Evolutionary conservation across 2,888 invertebrate genomes (phyloP).

Genomic region (Meiosimyza decipiens): DNA sequence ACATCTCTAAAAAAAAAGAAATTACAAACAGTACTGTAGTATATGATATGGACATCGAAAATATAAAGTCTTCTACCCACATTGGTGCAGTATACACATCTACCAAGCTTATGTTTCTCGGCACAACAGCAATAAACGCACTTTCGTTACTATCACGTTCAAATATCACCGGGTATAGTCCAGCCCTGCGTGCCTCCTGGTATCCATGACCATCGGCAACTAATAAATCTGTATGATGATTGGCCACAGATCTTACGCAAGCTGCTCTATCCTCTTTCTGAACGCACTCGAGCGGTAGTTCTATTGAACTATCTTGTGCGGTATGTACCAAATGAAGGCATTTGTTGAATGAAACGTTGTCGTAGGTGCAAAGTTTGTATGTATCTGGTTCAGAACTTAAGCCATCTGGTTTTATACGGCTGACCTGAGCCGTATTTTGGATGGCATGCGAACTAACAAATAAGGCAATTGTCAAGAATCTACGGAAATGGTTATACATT

Average conservation of each 20-base stretch:
- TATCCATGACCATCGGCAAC: conserved; percentile 44
- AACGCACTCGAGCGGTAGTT: conserved; percentile 40
- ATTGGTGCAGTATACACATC: conserved; percentile 42
- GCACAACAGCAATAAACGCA: conserved; percentile 46
- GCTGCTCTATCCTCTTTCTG: conserved; percentile 29
- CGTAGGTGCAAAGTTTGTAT: conserved; percentile 40
- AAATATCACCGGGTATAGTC: conserved; percentile 42
- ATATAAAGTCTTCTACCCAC: conserved; percentile 35
- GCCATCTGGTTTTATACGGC: not conserved
- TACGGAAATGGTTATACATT: not conserved
- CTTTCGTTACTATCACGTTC: conserved; percentile 41
- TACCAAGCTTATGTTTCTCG: conserved; percentile 40
- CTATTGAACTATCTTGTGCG: conserved; percentile 39
- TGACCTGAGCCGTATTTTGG: not conserved
- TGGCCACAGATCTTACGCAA: conserved; percentile 40
- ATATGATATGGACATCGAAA: not conserved
- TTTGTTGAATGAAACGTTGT: conserved; percentile 36
- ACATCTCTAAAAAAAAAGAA: conserved; percentile 36
- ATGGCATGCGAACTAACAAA: not conserved
- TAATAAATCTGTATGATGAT: conserved; percentile 36
- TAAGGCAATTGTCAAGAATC: not conserved
- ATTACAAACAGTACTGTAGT: not conserved
- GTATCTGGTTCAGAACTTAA: not conserved
- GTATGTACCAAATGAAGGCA: conserved; percentile 38
- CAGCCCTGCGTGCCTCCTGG: conserved; percentile 36